Conservation (phyloP, 2,888 invertebrate genomes). For the Meloe dianella region DNA sequence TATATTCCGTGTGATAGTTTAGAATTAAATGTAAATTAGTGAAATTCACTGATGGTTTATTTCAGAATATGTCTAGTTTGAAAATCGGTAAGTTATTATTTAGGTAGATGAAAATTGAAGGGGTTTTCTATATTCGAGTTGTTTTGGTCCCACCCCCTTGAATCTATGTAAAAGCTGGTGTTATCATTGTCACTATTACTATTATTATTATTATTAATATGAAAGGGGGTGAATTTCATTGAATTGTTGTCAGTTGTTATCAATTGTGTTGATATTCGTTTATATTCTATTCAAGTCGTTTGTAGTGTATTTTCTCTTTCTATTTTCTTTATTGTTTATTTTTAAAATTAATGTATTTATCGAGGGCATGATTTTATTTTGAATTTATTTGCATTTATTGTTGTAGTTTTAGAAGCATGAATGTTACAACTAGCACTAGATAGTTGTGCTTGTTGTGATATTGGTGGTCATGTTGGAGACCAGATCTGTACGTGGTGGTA, state of each 20-base stretch:
- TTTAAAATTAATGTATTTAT: conserved; percentile 3
- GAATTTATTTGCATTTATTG: conserved; percentile 30
- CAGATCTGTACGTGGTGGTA: conserved; percentile 77
- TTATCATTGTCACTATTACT: conserved; percentile 2
- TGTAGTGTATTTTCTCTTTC: conserved; percentile 7
- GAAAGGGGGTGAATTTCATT: conserved; percentile 1
- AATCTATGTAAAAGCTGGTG: background rate
- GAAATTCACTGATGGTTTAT: conserved; percentile 53
- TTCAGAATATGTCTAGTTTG: conserved; percentile 68
- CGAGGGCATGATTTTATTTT: background rate
- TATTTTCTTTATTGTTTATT: background rate
- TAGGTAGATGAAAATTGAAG: conserved; percentile 20
- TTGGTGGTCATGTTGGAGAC: conserved; percentile 72
- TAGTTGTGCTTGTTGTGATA: conserved; percentile 48
- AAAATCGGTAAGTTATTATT: conserved; percentile 63
- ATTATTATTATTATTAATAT: background rate
- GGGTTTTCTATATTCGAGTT: conserved; percentile 26
- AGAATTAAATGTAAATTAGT: conserved; percentile 45
- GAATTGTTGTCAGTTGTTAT: background rate
- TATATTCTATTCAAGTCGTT: conserved; percentile 1
- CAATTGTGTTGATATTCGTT: background rate
- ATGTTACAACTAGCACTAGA: conserved; percentile 50
- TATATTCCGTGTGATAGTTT: conserved; percentile 22
- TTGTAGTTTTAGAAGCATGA: conserved; percentile 54
- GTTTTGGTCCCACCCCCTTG: conserved; percentile 56